Percentiles rank a stretch among this genome's conserved stretches.
Evolutionary conservation across 2,113 vertebrate genomes (phyloP).

Genomic region (Vombatus ursinus): DNA sequence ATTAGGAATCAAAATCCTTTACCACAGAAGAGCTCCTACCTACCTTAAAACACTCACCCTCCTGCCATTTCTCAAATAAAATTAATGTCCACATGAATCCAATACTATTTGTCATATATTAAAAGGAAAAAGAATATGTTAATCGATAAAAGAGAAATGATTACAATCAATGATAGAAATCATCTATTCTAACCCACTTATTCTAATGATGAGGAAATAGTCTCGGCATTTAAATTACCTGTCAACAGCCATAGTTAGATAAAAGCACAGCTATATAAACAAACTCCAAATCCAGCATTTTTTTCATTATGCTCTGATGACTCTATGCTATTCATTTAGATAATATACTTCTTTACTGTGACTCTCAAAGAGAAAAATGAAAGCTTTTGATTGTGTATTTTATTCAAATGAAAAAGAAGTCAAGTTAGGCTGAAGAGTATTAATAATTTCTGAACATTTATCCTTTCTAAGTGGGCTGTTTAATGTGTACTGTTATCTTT

Average conservation of each 20-base stretch:
- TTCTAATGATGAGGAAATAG: conserved; percentile 7
- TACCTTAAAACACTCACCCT: neutral
- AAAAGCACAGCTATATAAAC: conserved; percentile 18
- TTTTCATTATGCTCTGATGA: conserved; percentile 35
- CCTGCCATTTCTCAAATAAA: conserved; percentile 1
- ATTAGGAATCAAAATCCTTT: neutral
- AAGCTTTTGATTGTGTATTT: conserved; percentile 36
- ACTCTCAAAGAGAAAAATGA: conserved; percentile 64
- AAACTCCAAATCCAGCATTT: conserved; percentile 46
- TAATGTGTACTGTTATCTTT: conserved; percentile 28
- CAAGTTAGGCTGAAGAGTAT: conserved; percentile 39
- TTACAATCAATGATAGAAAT: neutral
- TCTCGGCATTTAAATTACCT: neutral
- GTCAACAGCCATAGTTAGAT: neutral
- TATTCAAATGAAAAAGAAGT: conserved; percentile 47
- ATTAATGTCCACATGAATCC: neutral
- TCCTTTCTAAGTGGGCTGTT: conserved; percentile 42
- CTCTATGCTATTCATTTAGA: conserved; percentile 47
- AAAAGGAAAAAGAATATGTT: neutral
- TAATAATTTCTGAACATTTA: conserved; percentile 33
- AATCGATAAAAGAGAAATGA: conserved; percentile 16
- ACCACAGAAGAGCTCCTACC: neutral
- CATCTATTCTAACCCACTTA: neutral
- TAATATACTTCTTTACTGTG: conserved; percentile 51
- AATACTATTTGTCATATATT: conserved; percentile 13